A percentile compares a stretch with the other conserved stretches of the same genome.
These are phyloP conservation scores for Oscheius sp. DNA, from an alignment of 2,888 invertebrate genomes.

Conservation along the genomic window DNA sequence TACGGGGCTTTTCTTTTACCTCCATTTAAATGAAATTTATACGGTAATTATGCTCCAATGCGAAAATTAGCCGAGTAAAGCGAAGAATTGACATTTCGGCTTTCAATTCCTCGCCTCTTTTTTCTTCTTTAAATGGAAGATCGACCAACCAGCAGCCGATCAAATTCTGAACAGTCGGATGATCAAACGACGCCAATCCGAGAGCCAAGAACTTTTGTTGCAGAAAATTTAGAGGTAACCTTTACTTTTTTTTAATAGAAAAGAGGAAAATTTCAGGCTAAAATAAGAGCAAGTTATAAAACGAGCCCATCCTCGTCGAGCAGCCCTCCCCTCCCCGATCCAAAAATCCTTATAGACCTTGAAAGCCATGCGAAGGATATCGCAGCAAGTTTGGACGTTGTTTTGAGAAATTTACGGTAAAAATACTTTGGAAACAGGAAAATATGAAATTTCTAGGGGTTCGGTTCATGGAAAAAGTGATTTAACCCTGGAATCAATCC, in stretches of 20 bases:
- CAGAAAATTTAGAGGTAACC: slow-evolving; percentile 50
- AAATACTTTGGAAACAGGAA: neutral
- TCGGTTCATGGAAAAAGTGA: slow-evolving; percentile 68
- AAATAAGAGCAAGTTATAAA: slow-evolving; percentile 50
- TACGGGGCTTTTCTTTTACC: neutral
- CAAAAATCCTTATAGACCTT: slow-evolving; percentile 62
- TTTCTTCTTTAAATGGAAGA: too few species aligned
- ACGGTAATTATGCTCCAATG: too few species aligned
- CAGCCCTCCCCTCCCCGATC: slow-evolving; percentile 45
- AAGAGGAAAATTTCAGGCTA: slow-evolving; percentile 23
- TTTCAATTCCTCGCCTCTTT: too few species aligned
- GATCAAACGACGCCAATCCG: neutral
- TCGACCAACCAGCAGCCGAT: neutral
- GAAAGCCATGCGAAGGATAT: slow-evolving; percentile 66
- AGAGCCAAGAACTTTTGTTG: slow-evolving; percentile 46
- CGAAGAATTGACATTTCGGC: too few species aligned
- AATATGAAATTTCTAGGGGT: slow-evolving; percentile 46
- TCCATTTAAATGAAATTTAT: neutral
- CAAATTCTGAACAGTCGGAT: neutral
- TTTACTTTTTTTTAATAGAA: neutral
- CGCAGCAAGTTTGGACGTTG: slow-evolving; percentile 65
- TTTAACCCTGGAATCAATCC: slow-evolving; percentile 66
- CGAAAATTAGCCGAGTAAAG: too few species aligned
- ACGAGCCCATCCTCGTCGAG: neutral
- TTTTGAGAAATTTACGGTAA: slow-evolving; percentile 66